Evolutionary conservation across 2,888 invertebrate species (phyloP).

Genomic region (Yponomeuta malinellus): DNA sequence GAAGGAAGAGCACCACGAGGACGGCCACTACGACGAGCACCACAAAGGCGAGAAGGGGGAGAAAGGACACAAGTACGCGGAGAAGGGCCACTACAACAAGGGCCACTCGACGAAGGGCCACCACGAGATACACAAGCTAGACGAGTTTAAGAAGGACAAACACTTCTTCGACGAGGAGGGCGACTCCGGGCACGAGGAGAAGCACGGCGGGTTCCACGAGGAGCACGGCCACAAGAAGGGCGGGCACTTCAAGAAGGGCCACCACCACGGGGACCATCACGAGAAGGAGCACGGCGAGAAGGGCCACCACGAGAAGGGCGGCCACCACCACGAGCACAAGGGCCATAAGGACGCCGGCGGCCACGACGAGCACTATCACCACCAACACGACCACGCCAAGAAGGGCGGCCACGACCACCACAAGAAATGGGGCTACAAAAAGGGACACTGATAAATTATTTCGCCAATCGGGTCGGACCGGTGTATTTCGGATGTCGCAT

Average conservation of each 20-base stretch:
- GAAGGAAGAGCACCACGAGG: slow-evolving; percentile 78
- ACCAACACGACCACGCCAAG: slow-evolving; percentile 84
- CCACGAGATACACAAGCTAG: slow-evolving; percentile 88
- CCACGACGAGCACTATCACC: slow-evolving; percentile 84
- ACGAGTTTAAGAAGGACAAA: slow-evolving; percentile 91
- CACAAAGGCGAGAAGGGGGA: slow-evolving; percentile 81
- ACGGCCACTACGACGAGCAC: slow-evolving; percentile 79
- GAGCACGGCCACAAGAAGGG: slow-evolving; percentile 89
- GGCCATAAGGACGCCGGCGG: slow-evolving; percentile 87
- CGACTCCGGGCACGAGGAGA: slow-evolving; percentile 86
- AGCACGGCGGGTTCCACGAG: slow-evolving; percentile 87
- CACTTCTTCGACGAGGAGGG: slow-evolving; percentile 91
- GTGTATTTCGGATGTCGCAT: neutral
- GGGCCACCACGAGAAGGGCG: slow-evolving; percentile 86
- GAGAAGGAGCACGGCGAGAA: slow-evolving; percentile 88
- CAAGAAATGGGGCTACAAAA: slow-evolving; percentile 84
- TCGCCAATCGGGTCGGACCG: neutral
- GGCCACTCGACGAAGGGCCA: slow-evolving; percentile 91
- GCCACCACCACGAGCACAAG: slow-evolving; percentile 85
- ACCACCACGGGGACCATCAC: slow-evolving; percentile 84
- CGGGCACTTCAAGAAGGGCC: slow-evolving; percentile 87
- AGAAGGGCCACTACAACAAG: slow-evolving; percentile 86
- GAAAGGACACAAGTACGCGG: slow-evolving; percentile 79
- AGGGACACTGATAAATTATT: slow-evolving; percentile 52
- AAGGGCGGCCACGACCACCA: slow-evolving; percentile 87